Conservation (phyloP, 1,140 invertebrate species). For the Neelides sp. region DNA sequence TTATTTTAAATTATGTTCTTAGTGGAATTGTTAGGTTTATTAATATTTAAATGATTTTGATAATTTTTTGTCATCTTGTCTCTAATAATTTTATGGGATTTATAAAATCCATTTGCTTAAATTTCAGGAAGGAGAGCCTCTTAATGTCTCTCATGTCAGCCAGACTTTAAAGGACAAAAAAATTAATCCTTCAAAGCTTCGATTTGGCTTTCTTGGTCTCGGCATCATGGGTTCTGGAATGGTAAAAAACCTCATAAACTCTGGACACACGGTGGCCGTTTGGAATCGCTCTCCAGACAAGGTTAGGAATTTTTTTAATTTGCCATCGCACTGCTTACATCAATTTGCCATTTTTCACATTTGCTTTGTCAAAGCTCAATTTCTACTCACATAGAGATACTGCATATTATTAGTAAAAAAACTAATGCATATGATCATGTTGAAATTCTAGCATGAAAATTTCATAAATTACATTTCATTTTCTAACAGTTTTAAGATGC, state of each 20-base stretch:
- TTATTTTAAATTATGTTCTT: background rate
- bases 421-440: too few species aligned
- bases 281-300: conserved; percentile 88
- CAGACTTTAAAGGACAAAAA: conserved; percentile 71
- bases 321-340: background rate
- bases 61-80: conserved; percentile 1
- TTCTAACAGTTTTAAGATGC: too few species aligned
- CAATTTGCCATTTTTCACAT: too few species aligned
- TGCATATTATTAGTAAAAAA: too few species aligned
- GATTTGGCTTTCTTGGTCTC: conserved; percentile 87
- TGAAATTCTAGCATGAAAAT: too few species aligned
- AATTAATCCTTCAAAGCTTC: conserved; percentile 69
- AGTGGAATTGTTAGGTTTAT: background rate
- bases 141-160: conserved; percentile 64
- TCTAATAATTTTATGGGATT: background rate
- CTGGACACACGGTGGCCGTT: conserved; percentile 80
- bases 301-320: conserved; percentile 45
- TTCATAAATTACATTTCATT: too few species aligned
- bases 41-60: background rate
- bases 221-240: conserved; percentile 94
- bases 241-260: conserved; percentile 86
- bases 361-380: too few species aligned
- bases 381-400: too few species aligned
- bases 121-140: conserved; percentile 50
- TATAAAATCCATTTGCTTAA: conserved; percentile 1